A percentile compares a stretch with the other conserved stretches of the same genome.
phyloP scores from a whole-genome alignment of 2,888 invertebrate genomes.

The Microchrysa polita region DNA sequence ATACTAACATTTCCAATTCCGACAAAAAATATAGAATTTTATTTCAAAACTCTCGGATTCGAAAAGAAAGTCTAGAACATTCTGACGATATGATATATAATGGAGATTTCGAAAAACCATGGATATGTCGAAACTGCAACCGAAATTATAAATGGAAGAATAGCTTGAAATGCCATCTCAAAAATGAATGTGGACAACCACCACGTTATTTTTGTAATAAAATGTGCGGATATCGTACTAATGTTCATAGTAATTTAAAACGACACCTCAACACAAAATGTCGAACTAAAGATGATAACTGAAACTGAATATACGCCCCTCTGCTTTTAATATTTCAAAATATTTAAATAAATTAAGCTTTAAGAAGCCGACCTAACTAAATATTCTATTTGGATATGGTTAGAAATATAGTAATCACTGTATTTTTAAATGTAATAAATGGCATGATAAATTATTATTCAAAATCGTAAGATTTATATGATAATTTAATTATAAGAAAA shows the following conservation, averaged over 20 bases:
- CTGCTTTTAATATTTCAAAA: too few species aligned
- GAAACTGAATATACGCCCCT: too few species aligned
- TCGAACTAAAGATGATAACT: conserved; percentile 58
- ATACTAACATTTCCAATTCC: conserved; percentile 51
- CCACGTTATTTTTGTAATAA: conserved; percentile 64
- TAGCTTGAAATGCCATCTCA: conserved; percentile 76
- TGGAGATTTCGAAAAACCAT: conserved; percentile 64
- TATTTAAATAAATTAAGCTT: too few species aligned
- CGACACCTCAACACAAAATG: conserved; percentile 65
- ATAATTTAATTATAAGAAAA: too few species aligned
- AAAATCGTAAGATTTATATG: too few species aligned
- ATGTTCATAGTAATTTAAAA: conserved; percentile 64
- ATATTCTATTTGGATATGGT: too few species aligned
- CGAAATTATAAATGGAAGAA: conserved; percentile 79
- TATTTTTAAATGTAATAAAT: too few species aligned
- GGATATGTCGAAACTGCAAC: conserved; percentile 74
- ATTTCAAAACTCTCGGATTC: conserved; percentile 63
- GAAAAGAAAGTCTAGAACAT: conserved; percentile 63
- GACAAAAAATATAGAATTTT: conserved; percentile 63
- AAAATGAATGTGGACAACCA: conserved; percentile 73
- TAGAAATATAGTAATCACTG: too few species aligned
- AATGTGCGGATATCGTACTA: conserved; percentile 64
- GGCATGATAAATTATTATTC: too few species aligned
- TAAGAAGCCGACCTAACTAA: too few species aligned
- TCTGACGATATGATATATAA: conserved; percentile 65